Conservation (phyloP, 35 echinoderm and acorn worm species). For the Hemicentrotus pulcherrimus region DNA sequence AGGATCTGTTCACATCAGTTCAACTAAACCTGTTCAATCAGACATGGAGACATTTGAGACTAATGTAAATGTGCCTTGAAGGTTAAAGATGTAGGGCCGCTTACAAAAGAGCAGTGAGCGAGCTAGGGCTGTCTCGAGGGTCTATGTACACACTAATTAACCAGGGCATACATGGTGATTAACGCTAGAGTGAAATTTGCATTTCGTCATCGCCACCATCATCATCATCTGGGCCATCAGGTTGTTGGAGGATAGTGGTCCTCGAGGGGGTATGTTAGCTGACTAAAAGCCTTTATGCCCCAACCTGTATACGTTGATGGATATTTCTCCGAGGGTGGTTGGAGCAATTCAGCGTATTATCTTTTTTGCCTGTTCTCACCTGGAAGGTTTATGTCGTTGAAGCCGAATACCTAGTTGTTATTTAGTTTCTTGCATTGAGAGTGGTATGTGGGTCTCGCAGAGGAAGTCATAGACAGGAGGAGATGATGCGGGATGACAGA, state of each 20-base stretch:
- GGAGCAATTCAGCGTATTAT: background rate
- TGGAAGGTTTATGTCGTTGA: background rate
- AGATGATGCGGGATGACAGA: background rate
- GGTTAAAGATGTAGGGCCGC: background rate
- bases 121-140: background rate
- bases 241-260: background rate
- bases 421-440: background rate
- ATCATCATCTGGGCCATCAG: background rate
- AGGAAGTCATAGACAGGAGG: background rate
- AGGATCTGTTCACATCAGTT: no score
- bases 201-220: background rate
- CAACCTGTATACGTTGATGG: background rate
- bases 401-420: background rate
- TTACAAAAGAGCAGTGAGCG: background rate
- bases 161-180: background rate
- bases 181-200: background rate
- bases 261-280: background rate
- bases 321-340: background rate
- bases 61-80: background rate
- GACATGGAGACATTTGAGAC: background rate
- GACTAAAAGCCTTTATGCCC: background rate
- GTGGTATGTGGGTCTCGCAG: background rate
- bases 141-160: background rate
- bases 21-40: no score
- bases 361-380: background rate